These are phyloP conservation scores for Oophaga pumilio DNA, from an alignment of 2,113 vertebrate genomes.

Conservation along the genomic window DNA sequence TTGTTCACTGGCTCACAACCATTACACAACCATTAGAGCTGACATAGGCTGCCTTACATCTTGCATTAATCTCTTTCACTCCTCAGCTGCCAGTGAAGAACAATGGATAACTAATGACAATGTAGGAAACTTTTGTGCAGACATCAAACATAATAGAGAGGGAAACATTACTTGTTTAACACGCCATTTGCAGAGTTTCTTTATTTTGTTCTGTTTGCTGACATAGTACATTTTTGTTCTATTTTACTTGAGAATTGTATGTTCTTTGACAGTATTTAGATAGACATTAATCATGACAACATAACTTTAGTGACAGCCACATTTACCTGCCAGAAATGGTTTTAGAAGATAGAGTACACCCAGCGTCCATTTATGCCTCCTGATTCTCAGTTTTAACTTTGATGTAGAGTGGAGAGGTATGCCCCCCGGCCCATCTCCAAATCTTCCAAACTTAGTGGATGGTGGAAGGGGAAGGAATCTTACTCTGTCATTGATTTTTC, in stretches of 20 bases:
- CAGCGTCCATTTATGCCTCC: not conserved
- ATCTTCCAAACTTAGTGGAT: not conserved
- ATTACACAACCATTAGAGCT: constrained; percentile 29
- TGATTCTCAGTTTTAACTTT: not conserved
- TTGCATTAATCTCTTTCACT: constrained; percentile 27
- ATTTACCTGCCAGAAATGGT: not conserved
- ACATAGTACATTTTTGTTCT: not conserved
- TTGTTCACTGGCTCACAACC: constrained; percentile 22
- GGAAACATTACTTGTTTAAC: not conserved
- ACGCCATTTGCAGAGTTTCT: not conserved
- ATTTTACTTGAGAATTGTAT: not conserved
- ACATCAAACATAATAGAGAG: not conserved
- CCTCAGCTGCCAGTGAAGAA: not conserved
- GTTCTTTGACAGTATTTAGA: not conserved
- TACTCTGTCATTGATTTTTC: not conserved
- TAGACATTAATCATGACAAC: not conserved
- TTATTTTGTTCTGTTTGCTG: not conserved
- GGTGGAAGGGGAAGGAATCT: not conserved
- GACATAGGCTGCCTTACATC: not conserved
- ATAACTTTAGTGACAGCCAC: not conserved
- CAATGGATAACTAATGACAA: constrained; percentile 24
- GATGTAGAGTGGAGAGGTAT: not conserved
- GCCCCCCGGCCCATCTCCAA: not conserved
- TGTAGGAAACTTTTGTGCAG: not conserved
- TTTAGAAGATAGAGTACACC: not conserved